Evolutionary conservation across 2,797 vertebrate genomes (phyloP).

Genomic region (Bradypus variegatus): DNA sequence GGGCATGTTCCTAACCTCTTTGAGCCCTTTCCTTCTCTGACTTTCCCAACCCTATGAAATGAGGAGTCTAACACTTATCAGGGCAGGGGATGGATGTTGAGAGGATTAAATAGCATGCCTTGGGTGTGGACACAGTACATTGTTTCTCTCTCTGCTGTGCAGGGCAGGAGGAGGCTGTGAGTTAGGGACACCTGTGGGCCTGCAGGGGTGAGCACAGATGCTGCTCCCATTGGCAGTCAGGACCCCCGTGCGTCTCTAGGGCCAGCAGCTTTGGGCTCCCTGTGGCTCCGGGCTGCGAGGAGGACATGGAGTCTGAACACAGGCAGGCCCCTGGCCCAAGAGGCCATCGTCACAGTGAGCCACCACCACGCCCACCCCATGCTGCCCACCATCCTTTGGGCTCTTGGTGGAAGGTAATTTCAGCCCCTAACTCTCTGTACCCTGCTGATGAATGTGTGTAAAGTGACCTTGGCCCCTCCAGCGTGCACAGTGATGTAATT

Average conservation of each 20-base stretch:
- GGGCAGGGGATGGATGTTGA: neutral
- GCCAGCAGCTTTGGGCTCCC: neutral
- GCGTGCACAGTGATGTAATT: slow-evolving; percentile 52
- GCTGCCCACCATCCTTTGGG: neutral
- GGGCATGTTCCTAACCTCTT: neutral
- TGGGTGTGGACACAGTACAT: neutral
- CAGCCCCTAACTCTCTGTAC: neutral
- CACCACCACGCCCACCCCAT: neutral
- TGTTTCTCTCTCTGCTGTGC: neutral
- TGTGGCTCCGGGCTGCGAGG: neutral
- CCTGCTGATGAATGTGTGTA: slow-evolving; percentile 38
- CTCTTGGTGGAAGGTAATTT: slow-evolving; percentile 10
- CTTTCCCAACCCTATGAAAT: neutral
- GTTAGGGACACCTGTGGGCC: neutral
- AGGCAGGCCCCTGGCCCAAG: neutral
- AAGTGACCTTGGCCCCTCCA: slow-evolving; percentile 45
- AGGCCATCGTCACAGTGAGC: neutral
- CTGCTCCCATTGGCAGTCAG: neutral
- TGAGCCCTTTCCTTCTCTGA: slow-evolving; percentile 6
- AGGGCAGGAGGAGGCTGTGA: neutral
- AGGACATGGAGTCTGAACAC: neutral
- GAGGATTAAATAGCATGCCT: neutral
- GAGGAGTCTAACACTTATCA: neutral
- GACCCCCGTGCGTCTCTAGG: neutral
- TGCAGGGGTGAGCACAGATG: neutral